Evolutionary conservation across 1,140 invertebrate species (phyloP), one percentile per base, ranked within the genome.

Genomic region (Drosophila nikananu): DNA sequence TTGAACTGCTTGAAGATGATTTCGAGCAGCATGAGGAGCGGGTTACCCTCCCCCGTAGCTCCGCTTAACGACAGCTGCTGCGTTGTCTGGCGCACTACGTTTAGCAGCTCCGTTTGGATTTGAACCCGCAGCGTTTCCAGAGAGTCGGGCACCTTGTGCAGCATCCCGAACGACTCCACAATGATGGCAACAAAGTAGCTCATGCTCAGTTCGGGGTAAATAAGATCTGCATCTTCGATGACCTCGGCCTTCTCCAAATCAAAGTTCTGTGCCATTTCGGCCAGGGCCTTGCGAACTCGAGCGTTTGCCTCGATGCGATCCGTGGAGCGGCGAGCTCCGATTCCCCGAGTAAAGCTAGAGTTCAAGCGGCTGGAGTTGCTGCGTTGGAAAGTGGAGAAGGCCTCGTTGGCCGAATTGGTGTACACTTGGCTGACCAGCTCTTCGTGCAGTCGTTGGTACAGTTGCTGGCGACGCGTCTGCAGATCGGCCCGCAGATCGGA

Each of bases 131-230:
- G 95, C 86, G 95, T 95, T 95, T 97, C 97, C 42, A 98, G 95
- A 21, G 97, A 96, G 87, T 97, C 97, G 32, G 97, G 96, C 73
- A 98, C 94, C 93, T 97, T 97, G 60, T 96, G 95, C 46, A 99
- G 93, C 51, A 97, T 95, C n/a, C 95, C 96, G 35, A 98, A 94
- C 73, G 97, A 98, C 92, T 98, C 97, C 6, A 98, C 95, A 32
- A 98, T 94, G 80, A 98, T 96, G 79, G 96, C 95, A 80, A 98
- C 95, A 83, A 97, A 97, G 82, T 96, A 94, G 77, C 94, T 94
- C 39, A 95, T 94, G 92, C 96, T 95, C 61, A 95, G 94, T 83
- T 97, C 96, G 5, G 95, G 95, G 92, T 96, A 95, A 21, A 92
- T 78, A 25, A 93, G 87, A 81, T 95, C 94, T 46, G 95, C 93